Evolutionary conservation across 1,140 invertebrate genomes (phyloP), one percentile per base, ranked within the genome.

Genomic region (Orius laevigatus): DNA sequence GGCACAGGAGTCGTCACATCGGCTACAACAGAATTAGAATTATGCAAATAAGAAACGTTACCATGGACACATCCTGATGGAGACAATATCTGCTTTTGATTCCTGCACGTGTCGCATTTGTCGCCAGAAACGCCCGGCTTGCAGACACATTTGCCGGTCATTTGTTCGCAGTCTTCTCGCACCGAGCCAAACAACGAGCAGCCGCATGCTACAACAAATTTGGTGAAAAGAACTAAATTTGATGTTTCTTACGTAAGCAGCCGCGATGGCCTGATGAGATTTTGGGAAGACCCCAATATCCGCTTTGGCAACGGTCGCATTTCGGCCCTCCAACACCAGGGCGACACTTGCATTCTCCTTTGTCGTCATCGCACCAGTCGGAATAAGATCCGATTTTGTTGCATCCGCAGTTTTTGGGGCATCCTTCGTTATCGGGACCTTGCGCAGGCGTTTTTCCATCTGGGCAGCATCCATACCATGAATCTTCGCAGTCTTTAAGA

Each of bases 291-390:
- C 88, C 89, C 88, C 88, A 90, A 61, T 79, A 90, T 16, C 85
- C 85, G 10, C 84, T 80, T 65, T 87, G 78, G 64, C 89, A 95
- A 41, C 84, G 71, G 62, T 94, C 83, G 68, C 91, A 96, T 60
- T 85, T 80, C 9, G 75, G 64, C 9, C 89, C 89, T 10, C 86
- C 86, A 4, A 93, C 88, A 5, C 87, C 88, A 3, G 83, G 81
- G 55, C 79, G 77, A 61, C 89, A 93, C 10, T 74, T 67, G 66
- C 84, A 96, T 64, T 90, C 81, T 39, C 76, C 76, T 18, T 75
- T 79, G 52, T 76, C 71, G 0, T 78, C 75, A 61, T 92, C 81
- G 67, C 91, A 94, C 42, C 72, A 76, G 42, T 76, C 62, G 6
- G 63, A 64, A 43, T 70, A 64, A 0, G 75, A 74, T 3, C 74